phyloP scores from a whole-genome alignment of 2,113 vertebrate species.

The Pristiophorus japonicus region DNA sequence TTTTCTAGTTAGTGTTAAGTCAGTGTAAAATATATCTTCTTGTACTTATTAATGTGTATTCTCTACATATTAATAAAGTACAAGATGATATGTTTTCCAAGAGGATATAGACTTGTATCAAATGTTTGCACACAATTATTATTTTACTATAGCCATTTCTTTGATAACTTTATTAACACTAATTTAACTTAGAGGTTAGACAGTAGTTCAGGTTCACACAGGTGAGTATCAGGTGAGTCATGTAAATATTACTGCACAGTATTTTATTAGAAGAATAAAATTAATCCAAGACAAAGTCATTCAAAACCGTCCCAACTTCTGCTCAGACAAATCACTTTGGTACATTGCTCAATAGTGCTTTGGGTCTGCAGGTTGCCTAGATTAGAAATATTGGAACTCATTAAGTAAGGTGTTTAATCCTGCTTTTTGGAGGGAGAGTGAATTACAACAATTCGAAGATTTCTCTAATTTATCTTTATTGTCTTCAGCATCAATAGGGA shows the following conservation, averaged over 20 bases:
- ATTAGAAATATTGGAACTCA: neutral
- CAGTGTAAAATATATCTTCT: no score
- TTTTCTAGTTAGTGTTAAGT: no score
- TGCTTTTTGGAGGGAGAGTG: neutral
- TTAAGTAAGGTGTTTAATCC: neutral
- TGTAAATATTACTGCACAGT: neutral
- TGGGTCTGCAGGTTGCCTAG: neutral
- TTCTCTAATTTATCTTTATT: neutral
- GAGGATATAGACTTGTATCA: neutral
- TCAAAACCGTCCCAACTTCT: neutral
- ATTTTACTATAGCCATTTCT: neutral
- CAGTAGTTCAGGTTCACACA: neutral
- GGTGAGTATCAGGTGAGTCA: neutral
- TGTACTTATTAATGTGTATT: neutral
- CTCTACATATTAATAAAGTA: neutral
- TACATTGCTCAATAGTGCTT: neutral
- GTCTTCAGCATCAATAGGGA: neutral
- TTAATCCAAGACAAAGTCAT: neutral
- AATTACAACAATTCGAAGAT: neutral
- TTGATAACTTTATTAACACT: neutral
- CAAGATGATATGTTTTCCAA: neutral
- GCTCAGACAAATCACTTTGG: neutral
- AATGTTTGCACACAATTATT: neutral
- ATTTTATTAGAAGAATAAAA: neutral
- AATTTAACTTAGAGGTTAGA: neutral